Conservation (phyloP, 2,113 vertebrate species). For the Pandion haliaetus region DNA sequence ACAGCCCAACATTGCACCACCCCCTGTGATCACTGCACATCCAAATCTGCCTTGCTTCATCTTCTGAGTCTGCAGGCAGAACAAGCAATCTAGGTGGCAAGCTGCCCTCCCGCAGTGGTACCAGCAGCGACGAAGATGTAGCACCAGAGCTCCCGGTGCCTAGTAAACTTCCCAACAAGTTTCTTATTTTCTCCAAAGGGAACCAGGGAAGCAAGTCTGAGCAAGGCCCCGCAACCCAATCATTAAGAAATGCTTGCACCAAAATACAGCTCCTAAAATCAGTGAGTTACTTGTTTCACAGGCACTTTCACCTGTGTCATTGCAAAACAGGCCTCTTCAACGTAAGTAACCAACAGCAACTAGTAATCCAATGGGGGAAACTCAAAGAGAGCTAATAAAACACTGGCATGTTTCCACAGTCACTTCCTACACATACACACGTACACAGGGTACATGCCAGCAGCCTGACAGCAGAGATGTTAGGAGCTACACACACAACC, state of each 20-base stretch:
- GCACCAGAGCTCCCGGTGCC: neutral
- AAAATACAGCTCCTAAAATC: neutral
- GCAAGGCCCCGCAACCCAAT: neutral
- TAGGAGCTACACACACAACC: neutral
- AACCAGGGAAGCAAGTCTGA: neutral
- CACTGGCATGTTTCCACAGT: neutral
- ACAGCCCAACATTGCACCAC: neutral
- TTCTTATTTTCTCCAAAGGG: neutral
- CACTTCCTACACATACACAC: neutral
- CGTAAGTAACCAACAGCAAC: neutral
- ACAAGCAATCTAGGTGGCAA: neutral
- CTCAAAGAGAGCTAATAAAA: neutral
- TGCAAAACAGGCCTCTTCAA: neutral
- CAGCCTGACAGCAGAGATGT: neutral
- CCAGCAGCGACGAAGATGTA: accelerated
- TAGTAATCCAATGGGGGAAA: neutral
- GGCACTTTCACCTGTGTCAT: neutral
- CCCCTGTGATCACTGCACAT: neutral
- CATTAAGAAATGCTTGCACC: neutral
- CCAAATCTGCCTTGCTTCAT: neutral
- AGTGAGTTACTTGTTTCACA: neutral
- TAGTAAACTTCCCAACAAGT: neutral
- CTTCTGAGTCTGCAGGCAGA: neutral
- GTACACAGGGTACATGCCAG: neutral
- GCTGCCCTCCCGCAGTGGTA: neutral